phyloP scores from a whole-genome alignment of 2,797 vertebrate species.

The Lemur catta region DNA sequence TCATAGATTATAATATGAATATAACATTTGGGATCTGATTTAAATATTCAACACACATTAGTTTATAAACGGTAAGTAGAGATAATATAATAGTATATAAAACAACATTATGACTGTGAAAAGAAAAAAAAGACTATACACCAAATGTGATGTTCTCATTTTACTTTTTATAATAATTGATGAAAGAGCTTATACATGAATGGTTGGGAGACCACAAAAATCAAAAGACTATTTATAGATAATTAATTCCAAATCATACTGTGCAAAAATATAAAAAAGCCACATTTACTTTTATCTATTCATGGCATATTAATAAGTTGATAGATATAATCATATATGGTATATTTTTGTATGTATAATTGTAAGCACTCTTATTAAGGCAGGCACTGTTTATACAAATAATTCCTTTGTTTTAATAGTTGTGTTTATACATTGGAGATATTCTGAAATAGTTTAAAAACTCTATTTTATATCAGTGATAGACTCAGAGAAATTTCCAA shows the following conservation, averaged over 20 bases:
- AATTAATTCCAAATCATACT: not conserved
- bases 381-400: not conserved
- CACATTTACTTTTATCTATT: not conserved
- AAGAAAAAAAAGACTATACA: not conserved
- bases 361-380: not conserved
- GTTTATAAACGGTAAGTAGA: not conserved
- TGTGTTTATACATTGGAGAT: not conserved
- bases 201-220: not conserved
- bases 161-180: not conserved
- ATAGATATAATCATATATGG: not conserved
- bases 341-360: not conserved
- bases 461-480: not conserved
- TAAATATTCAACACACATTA: not conserved
- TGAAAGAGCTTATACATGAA: not conserved
- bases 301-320: not conserved
- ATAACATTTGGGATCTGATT: not conserved
- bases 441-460: not conserved
- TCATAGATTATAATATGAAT: not conserved
- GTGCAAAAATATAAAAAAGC: not conserved
- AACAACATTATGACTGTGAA: not conserved
- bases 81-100: not conserved
- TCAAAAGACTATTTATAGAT: not conserved
- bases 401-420: not conserved
- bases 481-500: not conserved
- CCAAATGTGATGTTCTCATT: not conserved